Conservation (phyloP, 2,113 vertebrate genomes). For the Elanus axillaris region DNA sequence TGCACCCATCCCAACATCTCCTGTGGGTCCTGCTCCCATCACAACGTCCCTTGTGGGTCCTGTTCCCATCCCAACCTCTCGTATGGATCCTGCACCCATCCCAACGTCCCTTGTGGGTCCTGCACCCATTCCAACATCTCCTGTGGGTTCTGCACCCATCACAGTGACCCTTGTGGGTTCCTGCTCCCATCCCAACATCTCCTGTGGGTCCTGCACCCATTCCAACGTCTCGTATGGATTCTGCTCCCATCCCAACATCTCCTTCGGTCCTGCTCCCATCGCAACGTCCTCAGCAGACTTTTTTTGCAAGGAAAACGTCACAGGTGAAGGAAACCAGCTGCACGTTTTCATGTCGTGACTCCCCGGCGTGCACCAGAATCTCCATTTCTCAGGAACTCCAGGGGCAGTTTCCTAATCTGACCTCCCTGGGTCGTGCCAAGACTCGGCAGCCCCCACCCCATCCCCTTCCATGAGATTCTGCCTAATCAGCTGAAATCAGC, state of each 20-base stretch:
- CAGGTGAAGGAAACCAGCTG: not conserved
- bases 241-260: rapidly evolving
- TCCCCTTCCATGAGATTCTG: not conserved
- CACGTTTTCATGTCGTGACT: not conserved
- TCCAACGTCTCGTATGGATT: rapidly evolving
- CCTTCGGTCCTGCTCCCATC: too few species aligned
- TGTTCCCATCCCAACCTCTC: rapidly evolving
- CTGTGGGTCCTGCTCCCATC: too few species aligned
- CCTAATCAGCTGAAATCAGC: too few species aligned
- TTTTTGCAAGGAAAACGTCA: not conserved
- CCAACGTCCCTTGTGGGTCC: rapidly evolving
- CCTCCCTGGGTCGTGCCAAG: not conserved
- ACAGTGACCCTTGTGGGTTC: too few species aligned
- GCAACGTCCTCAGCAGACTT: too few species aligned
- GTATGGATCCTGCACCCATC: not conserved
- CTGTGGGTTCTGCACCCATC: too few species aligned
- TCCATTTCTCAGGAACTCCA: not conserved
- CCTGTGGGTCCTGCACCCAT: too few species aligned
- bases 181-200: rapidly evolving
- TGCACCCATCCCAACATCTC: rapidly evolving
- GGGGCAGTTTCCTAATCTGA: not conserved
- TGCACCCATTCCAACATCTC: rapidly evolving
- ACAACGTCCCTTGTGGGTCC: rapidly evolving
- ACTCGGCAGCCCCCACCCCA: not conserved
- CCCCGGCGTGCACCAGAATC: rapidly evolving